These are phyloP conservation scores for Nymphalis c-album DNA, from an alignment of 2,888 invertebrate species.

Conservation along the genomic window DNA sequence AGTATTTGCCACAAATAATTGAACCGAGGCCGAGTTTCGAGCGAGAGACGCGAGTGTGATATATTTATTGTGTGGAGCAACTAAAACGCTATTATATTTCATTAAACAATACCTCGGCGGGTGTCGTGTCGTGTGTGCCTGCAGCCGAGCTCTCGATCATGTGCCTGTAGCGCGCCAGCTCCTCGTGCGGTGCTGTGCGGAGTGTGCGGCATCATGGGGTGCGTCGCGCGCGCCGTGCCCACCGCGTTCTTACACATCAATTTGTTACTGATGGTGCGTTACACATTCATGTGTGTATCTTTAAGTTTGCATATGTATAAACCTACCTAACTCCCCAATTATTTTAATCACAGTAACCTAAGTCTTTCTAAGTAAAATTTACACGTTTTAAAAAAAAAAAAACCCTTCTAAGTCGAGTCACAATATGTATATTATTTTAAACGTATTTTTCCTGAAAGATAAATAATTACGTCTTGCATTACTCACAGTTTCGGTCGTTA, in stretches of 20 bases:
- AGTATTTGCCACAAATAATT: not conserved
- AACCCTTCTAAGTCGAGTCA: too few species aligned
- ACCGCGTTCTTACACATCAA: conserved; percentile 59
- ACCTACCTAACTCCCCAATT: too few species aligned
- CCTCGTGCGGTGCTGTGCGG: not conserved
- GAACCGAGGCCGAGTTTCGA: not conserved
- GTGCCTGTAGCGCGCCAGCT: not conserved
- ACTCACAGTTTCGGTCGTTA: too few species aligned
- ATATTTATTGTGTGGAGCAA: too few species aligned
- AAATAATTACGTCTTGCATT: not conserved
- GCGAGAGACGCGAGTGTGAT: not conserved
- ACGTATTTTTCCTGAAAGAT: not conserved
- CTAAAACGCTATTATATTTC: too few species aligned
- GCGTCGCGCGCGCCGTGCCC: conserved; percentile 46
- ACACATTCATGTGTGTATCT: not conserved
- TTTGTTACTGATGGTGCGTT: conserved; percentile 61
- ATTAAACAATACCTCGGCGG: too few species aligned
- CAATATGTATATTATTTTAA: too few species aligned
- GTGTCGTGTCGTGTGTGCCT: not conserved
- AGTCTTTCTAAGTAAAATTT: too few species aligned
- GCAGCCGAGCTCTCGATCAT: not conserved
- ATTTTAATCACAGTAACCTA: too few species aligned
- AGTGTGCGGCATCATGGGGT: conserved; percentile 37
- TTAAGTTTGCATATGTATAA: not conserved
- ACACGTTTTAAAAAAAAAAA: too few species aligned